Percentiles rank a stretch among this genome's conserved stretches.
Evolutionary conservation across 2,888 invertebrate genomes (phyloP).

Genomic region (Sabellastarte sp.): DNA sequence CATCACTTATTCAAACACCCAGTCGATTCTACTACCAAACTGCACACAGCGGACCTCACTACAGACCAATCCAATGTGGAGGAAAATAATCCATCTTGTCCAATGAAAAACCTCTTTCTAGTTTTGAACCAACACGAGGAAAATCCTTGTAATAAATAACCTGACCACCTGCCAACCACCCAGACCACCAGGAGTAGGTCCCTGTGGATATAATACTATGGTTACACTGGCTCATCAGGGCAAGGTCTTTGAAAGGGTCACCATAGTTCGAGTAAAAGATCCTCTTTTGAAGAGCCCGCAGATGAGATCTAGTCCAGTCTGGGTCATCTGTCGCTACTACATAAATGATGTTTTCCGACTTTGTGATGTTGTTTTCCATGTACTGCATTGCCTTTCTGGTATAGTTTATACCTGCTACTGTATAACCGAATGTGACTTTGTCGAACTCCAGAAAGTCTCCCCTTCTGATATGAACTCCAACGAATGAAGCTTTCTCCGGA

Average conservation of each 20-base stretch:
- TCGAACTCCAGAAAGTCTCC: neutral
- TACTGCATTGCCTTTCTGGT: neutral
- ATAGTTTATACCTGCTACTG: neutral
- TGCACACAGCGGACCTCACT: too few relatives aligned
- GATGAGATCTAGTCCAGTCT: neutral
- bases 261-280: neutral
- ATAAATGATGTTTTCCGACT: neutral
- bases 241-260: neutral
- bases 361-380: neutral
- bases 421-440: neutral
- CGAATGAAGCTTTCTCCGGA: neutral
- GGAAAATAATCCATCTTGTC: neutral
- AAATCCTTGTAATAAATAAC: neutral
- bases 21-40: too few relatives aligned
- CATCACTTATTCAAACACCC: too few relatives aligned
- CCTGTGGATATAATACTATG: neutral
- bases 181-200: neutral
- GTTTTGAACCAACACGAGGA: neutral
- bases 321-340: neutral
- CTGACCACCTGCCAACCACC: neutral
- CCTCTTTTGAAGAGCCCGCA: neutral
- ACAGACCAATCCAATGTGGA: neutral
- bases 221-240: neutral
- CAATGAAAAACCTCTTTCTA: neutral
- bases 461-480: neutral